Percentiles rank a stretch among this genome's conserved stretches.
Conservation (phyloP, 2,888 invertebrate species). For the Papilio demoleus region DNA sequence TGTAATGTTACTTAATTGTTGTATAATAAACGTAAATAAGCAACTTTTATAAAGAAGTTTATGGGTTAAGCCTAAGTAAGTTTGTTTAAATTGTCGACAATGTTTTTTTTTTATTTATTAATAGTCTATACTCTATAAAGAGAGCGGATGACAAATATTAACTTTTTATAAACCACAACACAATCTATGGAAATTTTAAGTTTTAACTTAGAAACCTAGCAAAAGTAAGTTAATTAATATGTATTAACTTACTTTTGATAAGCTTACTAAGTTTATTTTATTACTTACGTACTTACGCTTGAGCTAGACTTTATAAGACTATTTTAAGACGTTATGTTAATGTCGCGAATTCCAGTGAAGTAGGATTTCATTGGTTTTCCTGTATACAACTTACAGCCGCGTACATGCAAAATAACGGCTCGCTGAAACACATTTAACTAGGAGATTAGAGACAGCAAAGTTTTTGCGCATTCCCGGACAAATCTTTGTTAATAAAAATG, state of each 20-base stretch:
- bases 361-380: slow-evolving; percentile 29
- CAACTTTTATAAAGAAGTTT: too few species aligned
- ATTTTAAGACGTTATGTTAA: slow-evolving; percentile 7
- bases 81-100: too few species aligned
- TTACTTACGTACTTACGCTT: too few species aligned
- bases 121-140: too few species aligned
- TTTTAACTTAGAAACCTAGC: slow-evolving; percentile 2
- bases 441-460: slow-evolving; percentile 1
- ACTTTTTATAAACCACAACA: too few species aligned
- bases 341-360: slow-evolving; percentile 18
- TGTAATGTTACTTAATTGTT: too few species aligned
- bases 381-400: slow-evolving; percentile 6
- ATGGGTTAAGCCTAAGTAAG: not conserved
- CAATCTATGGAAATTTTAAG: not conserved
- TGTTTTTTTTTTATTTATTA: too few species aligned
- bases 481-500: not conserved
- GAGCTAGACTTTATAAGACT: too few species aligned
- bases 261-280: too few species aligned
- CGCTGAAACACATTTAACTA: slow-evolving; percentile 29
- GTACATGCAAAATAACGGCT: slow-evolving; percentile 26
- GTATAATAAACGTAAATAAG: too few species aligned
- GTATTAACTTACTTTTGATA: too few species aligned
- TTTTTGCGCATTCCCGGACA: slow-evolving; percentile 5
- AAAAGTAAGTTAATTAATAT: slow-evolving; percentile 9
- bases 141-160: too few species aligned